These are phyloP conservation scores for Eupeodes luniger DNA, from an alignment of 2,888 invertebrate species.

Conservation along the genomic window DNA sequence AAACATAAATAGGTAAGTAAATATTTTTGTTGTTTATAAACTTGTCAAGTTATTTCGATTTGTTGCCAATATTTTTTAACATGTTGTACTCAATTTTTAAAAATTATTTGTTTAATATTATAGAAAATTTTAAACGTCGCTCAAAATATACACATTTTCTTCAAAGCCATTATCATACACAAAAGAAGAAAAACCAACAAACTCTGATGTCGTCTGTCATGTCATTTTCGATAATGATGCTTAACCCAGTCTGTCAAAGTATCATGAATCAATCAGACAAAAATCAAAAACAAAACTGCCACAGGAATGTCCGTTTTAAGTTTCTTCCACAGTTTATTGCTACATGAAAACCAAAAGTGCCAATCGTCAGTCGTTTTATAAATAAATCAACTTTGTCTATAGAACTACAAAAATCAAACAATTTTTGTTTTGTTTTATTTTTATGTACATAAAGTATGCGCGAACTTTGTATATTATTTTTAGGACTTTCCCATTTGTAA, in stretches of 20 bases:
- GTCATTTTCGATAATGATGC: conserved; percentile 24
- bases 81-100: too few species aligned
- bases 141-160: too few species aligned
- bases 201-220: background rate
- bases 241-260: conserved; percentile 42
- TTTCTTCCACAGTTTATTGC: background rate
- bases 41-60: too few species aligned
- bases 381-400: conserved; percentile 6
- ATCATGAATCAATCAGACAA: conserved; percentile 32
- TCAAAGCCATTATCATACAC: too few species aligned
- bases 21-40: too few species aligned
- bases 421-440: background rate
- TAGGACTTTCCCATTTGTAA: too few species aligned
- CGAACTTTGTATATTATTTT: too few species aligned
- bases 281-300: conserved; percentile 23
- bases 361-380: background rate
- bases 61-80: too few species aligned
- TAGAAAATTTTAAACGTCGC: too few species aligned
- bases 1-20: too few species aligned
- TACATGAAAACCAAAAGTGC: background rate
- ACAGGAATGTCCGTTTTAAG: conserved; percentile 2
- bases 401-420: background rate
- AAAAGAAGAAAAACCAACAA: too few species aligned
- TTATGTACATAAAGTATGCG: conserved; percentile 7
- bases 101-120: too few species aligned